Evolutionary conservation across 2,797 vertebrate genomes (phyloP), one percentile per base, ranked within the genome.

Genomic region (Myotis daubentonii): DNA sequence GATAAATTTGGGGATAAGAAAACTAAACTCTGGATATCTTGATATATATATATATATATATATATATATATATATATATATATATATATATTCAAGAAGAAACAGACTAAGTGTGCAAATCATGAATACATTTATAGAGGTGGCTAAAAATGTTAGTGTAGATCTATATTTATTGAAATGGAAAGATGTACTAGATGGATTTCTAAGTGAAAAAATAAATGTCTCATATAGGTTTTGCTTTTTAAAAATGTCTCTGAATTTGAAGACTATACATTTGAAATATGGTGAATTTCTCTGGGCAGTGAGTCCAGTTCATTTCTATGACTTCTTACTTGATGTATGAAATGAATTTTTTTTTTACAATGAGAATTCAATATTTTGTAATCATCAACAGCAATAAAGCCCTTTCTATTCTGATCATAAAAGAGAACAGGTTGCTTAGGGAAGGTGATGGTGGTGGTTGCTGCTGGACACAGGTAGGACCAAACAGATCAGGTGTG

Each of bases 91-190:
- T n/a, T n/a, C 38, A 6, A 38, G 72, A 94, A 86, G 83, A 93
- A 96, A 87, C 66, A 95, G 92, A 93, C 87, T 89, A 93, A 96
- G 88, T 95, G 71, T 92, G 85, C 95, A 96, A 96, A 97, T 97
- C 95, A 95, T 92, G 66, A 94, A 80, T 87, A 38, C 65, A 94
- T 97, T 97, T 96, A 96, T 96, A 97, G 92, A 97, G 65, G 90
- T 53, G 88, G 79, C 90, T 96, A 96, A 97, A 97, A 97, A 87
- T 76, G 75, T 85, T 83, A 86, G 53, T 79, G 49, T 66, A 94
- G 74, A 91, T 95, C 94, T 96, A 85, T 96, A 95, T 94, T 95
- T 97, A 94, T 93, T 95, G 94, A 97, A 94, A 88, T 85, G 68
- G 51, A 96, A 94, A 97, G 82, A 96, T 92, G 92, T 83, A 70